phyloP scores from a whole-genome alignment of 2,888 invertebrate species.

The Metalampra italica region DNA sequence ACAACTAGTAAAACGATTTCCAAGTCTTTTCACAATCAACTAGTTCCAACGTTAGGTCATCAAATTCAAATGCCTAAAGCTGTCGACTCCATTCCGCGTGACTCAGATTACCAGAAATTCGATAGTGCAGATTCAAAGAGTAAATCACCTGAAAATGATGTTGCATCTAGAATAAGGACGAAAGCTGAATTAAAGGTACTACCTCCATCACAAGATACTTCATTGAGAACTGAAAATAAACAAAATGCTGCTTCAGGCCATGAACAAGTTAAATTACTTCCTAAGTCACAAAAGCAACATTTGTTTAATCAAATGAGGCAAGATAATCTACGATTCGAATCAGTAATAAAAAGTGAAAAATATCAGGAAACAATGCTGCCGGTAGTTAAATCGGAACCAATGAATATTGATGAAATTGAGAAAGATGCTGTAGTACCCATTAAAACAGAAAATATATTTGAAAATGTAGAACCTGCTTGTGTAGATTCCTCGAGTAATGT shows the following conservation, averaged over 20 bases:
- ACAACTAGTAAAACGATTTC: slow-evolving; percentile 27
- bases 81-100: slow-evolving; percentile 81
- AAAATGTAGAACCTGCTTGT: slow-evolving; percentile 31
- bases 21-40: slow-evolving; percentile 30
- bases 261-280: slow-evolving; percentile 51
- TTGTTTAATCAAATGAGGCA: slow-evolving; percentile 70
- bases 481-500: slow-evolving; percentile 16
- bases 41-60: slow-evolving; percentile 29
- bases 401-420: slow-evolving; percentile 82
- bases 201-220: slow-evolving; percentile 60
- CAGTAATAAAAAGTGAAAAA: slow-evolving; percentile 82
- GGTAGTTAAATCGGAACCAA: slow-evolving; percentile 83
- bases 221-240: slow-evolving; percentile 38
- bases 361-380: slow-evolving; percentile 65
- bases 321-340: slow-evolving; percentile 58
- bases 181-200: slow-evolving; percentile 89
- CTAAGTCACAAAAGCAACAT: slow-evolving; percentile 65
- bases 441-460: slow-evolving; percentile 51
- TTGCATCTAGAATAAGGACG: slow-evolving; percentile 88
- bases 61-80: slow-evolving; percentile 84
- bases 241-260: slow-evolving; percentile 25
- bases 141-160: slow-evolving; percentile 67
- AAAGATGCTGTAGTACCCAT: slow-evolving; percentile 73
- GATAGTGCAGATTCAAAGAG: slow-evolving; percentile 50
- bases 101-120: slow-evolving; percentile 56